Conservation (phyloP, 2,113 vertebrate species). For the Naja naja region DNA sequence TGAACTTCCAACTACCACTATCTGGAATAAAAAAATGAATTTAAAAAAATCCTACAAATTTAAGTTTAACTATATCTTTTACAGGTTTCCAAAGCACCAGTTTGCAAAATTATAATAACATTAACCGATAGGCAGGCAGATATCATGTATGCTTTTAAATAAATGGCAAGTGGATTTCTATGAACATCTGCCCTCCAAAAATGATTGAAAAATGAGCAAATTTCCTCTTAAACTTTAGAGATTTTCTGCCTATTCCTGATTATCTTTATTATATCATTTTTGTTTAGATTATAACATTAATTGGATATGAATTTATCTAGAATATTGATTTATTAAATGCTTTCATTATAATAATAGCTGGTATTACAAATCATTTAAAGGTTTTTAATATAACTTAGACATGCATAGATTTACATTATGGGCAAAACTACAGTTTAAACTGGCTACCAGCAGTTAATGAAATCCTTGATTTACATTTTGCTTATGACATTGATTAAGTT, state of each 20-base stretch:
- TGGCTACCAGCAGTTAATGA: constrained; percentile 94
- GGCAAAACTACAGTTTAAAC: constrained; percentile 91
- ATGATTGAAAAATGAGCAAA: constrained; percentile 73
- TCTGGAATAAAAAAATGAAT: constrained; percentile 12
- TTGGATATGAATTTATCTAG: constrained; percentile 90
- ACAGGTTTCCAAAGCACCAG: not conserved
- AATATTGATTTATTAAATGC: constrained; percentile 92
- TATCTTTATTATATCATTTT: constrained; percentile 84
- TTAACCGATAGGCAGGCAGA: not conserved
- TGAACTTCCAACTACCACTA: constrained; percentile 26
- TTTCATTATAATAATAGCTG: constrained; percentile 92
- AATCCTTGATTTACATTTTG: constrained; percentile 93
- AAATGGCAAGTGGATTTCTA: constrained; percentile 61
- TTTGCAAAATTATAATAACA: constrained; percentile 37
- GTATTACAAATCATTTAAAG: constrained; percentile 94
- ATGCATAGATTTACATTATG: constrained; percentile 93
- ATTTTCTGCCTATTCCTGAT: constrained; percentile 77
- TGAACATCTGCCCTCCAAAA: constrained; percentile 46
- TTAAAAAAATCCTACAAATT: not conserved
- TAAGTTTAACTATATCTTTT: constrained; percentile 27
- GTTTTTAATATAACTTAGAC: constrained; percentile 89
- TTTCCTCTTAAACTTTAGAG: constrained; percentile 82
- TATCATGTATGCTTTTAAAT: constrained; percentile 20
- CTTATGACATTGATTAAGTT: constrained; percentile 90
- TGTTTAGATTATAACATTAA: constrained; percentile 93